Conservation (phyloP, 2,888 invertebrate genomes). For the Labia minor region DNA sequence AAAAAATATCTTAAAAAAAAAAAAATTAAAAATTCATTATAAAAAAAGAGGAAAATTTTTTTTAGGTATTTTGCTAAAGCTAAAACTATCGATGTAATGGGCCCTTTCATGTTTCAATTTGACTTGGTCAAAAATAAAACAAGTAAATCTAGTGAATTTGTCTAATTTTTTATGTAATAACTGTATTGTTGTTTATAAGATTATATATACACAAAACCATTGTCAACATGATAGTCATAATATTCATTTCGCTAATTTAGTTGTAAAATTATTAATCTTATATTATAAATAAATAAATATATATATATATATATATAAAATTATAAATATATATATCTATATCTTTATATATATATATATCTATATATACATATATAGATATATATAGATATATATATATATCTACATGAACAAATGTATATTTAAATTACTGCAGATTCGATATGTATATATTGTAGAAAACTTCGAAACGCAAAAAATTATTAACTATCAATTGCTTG, state of each 20-base stretch:
- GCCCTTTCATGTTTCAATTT: background rate
- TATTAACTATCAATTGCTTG: slow-evolving; percentile 13
- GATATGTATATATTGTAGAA: background rate
- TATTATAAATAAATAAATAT: too few relatives aligned
- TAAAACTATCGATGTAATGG: background rate
- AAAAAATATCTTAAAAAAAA: background rate
- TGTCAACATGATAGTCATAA: background rate
- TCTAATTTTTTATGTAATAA: background rate
- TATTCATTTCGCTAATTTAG: slow-evolving; percentile 4
- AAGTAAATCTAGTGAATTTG: background rate
- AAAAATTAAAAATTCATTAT: background rate
- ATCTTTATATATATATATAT: too few relatives aligned
- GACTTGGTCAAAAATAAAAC: background rate
- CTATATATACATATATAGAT: too few relatives aligned
- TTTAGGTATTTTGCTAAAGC: background rate
- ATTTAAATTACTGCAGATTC: background rate
- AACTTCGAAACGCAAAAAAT: background rate
- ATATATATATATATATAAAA: too few relatives aligned
- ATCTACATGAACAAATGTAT: background rate
- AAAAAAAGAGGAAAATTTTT: background rate
- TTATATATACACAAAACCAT: background rate
- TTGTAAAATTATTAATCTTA: too few relatives aligned
- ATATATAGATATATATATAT: too few relatives aligned
- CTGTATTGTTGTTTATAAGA: background rate
- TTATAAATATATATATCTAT: too few relatives aligned